Percentiles rank a stretch among this genome's conserved stretches.
Conservation (phyloP, 2,113 vertebrate species). For the Hystrix brachyura region DNA sequence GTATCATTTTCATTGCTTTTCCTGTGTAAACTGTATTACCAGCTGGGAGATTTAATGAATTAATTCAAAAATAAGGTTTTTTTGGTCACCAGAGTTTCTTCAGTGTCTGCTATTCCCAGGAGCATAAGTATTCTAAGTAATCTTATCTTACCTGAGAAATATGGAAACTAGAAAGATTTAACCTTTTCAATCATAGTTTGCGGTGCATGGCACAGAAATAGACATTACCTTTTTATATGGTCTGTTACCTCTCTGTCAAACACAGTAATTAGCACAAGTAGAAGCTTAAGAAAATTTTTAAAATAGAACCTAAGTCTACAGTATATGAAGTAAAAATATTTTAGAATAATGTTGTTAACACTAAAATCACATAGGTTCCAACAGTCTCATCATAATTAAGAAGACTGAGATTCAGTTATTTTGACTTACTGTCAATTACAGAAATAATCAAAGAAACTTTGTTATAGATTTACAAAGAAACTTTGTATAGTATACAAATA, state of each 20-base stretch:
- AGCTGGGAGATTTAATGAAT: neutral
- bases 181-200: neutral
- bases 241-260: neutral
- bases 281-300: neutral
- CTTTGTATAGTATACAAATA: neutral
- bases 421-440: slow-evolving; percentile 15
- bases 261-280: neutral
- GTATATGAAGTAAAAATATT: neutral
- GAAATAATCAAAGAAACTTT: slow-evolving; percentile 8
- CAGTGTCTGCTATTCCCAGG: neutral
- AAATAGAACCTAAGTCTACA: neutral
- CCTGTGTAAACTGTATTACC: neutral
- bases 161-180: neutral
- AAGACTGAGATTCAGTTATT: slow-evolving; percentile 16
- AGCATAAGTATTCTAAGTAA: neutral
- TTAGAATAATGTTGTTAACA: neutral
- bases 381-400: neutral
- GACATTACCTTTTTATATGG: neutral
- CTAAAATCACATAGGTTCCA: neutral
- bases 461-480: slow-evolving; percentile 23
- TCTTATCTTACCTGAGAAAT: slow-evolving; percentile 36
- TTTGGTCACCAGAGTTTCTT: neutral
- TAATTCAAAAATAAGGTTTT: slow-evolving; percentile 49
- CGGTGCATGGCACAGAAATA: neutral
- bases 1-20: slow-evolving; percentile 52